These are phyloP conservation scores for Camponotus fellah DNA, from an alignment of 2,888 invertebrate species.

Conservation along the genomic window DNA sequence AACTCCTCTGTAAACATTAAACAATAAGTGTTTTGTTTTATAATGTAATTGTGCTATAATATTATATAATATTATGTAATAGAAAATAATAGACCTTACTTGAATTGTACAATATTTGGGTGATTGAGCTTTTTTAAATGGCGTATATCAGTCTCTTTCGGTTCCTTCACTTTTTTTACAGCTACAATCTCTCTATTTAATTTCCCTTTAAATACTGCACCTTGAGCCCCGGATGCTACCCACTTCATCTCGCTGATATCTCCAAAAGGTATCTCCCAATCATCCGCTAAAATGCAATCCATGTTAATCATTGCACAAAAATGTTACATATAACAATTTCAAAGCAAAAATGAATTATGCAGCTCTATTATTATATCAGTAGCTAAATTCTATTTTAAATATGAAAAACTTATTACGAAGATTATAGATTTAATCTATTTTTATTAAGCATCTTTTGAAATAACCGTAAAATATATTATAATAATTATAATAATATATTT, in stretches of 20 bases:
- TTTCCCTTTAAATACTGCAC: conserved; percentile 96
- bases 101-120: conserved; percentile 97
- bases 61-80: neutral
- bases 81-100: conserved; percentile 83
- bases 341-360: neutral
- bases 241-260: conserved; percentile 95
- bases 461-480: neutral
- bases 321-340: neutral
- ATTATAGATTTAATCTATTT: conserved; percentile 10
- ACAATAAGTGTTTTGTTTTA: conserved; percentile 13
- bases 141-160: conserved; percentile 96
- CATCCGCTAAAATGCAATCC: conserved; percentile 87
- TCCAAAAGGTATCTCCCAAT: conserved; percentile 98
- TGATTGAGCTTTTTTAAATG: conserved; percentile 97
- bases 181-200: conserved; percentile 95
- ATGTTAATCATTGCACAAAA: neutral
- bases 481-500: neutral
- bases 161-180: conserved; percentile 97
- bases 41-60: neutral
- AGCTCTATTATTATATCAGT: neutral
- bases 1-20: conserved; percentile 90
- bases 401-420: neutral
- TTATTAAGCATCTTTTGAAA: neutral
- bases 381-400: conserved; percentile 4
- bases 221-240: conserved; percentile 98